Evolutionary conservation across 1,140 invertebrate species (phyloP), one percentile per base, ranked within the genome.

Genomic region (Coelopa frigida): DNA sequence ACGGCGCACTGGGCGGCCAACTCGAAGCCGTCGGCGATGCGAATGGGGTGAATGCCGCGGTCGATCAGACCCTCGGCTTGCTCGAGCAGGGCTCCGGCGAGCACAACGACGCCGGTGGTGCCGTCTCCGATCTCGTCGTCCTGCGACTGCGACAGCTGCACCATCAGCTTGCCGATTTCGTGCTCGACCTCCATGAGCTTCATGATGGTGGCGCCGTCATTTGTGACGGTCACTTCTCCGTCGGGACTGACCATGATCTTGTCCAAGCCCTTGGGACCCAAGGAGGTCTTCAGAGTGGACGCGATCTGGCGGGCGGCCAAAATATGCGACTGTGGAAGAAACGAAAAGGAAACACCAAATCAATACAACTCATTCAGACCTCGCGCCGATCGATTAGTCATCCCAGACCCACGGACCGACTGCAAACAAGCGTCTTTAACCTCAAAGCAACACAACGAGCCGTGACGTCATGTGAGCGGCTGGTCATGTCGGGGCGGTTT

Each of bases 81-180:
- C 70, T 99, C 96, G 26, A 99, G 68, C 0, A 99, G 73, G 20
- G 96, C 92, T 44, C 96, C 80, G 51, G 79, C 79, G 22, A 82
- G 59, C 5, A 82, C 90, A 46, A 99, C 96, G 60, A 99, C 97
- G 20, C 96, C 96, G 44, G 97, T 99, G 11, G 97, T 99, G 31
- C 97, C 97, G 78, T 99, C 97, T 18, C 97, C 96, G 66, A 99
- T 99, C 77, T 99, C 97, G 76, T 98, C 94, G 73, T 99, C 97
- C 70, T 99, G 96, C 46, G 94, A 98, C 70, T 99, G 94, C 11
- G 93, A 94, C 33, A 99, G 72, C 64, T 99, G 92, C 12, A 99
- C 96, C 82, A 99, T 88, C 4, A 99, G 72, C 66, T 98, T 99
- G 21, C 93, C 96, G 61, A 99, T 94, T 77, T 98, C 87, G 72